Evolutionary conservation across 2,888 invertebrate species (phyloP), one percentile per base, ranked within the genome.

Genomic region (Meta bourneti): DNA sequence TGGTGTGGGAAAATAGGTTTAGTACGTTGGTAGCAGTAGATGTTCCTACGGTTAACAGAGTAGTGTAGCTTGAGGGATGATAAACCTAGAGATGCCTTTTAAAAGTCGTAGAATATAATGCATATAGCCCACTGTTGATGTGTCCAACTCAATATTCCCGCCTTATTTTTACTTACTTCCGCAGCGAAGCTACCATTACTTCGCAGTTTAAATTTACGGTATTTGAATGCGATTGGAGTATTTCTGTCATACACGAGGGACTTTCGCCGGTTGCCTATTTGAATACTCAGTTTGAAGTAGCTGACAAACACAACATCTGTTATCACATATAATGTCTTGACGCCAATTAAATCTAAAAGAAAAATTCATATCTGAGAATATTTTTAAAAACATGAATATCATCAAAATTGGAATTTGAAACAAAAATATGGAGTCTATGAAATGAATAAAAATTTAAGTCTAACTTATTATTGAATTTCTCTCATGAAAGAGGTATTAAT

Each of bases 151-250:
- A 4, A 34, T 34, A 34, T 34, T 34, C 4, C 34, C 34, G n/a
- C 34, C 4, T 2, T 34, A 34, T 34, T 61, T 61, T 16, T 7
- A 70, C 91, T 82, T 78, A 88, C 91, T 49, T 91, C 87, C n/a
- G 80, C 16, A 16, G 70, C 48, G 11, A 91, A 88, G 11, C 34
- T 71, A 19, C 91, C 91, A 61, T 88, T 74, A 8, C 20, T 13
- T 1, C 34, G 19, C 11, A 91, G 52, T 2, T 49, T 88, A 19
- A 78, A 91, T n/a, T 91, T 91, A 8, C 51, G 20, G 80, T 91
- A 91, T n/a, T 52, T 83, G 74, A 91, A 91, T 9, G 79, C 91
- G 9, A 91, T 91, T 0, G 91, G 91, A 19, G 72, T 88, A 49
- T 83, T 83, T 13, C 69, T 7, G 20, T 84, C 83, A 11, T 91